phyloP scores from a whole-genome alignment of 1,140 invertebrate species.

The Drosophila suzukii region DNA sequence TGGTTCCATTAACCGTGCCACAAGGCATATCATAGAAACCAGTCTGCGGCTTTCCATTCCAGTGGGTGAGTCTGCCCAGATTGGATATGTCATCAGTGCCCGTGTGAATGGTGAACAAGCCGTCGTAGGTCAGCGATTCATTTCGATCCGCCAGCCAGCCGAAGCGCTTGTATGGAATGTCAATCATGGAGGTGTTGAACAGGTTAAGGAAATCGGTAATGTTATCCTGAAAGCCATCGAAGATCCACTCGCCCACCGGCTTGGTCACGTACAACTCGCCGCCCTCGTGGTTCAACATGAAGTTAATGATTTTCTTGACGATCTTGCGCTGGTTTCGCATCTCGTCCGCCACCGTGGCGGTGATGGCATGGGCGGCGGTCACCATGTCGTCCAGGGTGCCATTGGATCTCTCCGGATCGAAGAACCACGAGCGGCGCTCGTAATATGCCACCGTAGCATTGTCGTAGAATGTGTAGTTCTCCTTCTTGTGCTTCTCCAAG shows the following conservation, averaged over 20 bases:
- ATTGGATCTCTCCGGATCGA: constrained; percentile 88
- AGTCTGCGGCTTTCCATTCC: constrained; percentile 87
- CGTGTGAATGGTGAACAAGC: constrained; percentile 90
- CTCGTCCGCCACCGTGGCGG: constrained; percentile 87
- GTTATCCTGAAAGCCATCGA: constrained; percentile 90
- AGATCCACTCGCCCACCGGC: constrained; percentile 88
- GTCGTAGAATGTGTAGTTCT: constrained; percentile 88
- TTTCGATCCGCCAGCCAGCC: constrained; percentile 93
- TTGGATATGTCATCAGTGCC: constrained; percentile 87
- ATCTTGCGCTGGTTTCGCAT: constrained; percentile 85
- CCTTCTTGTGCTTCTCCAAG: constrained; percentile 87
- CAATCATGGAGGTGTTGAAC: constrained; percentile 85
- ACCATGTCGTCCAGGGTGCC: constrained; percentile 90
- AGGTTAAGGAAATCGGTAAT: constrained; percentile 87
- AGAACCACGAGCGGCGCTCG: constrained; percentile 91
- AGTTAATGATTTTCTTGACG: constrained; percentile 85
- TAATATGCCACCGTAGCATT: constrained; percentile 94
- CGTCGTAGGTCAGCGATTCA: constrained; percentile 89
- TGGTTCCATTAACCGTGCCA: constrained; percentile 88
- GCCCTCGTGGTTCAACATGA: constrained; percentile 85
- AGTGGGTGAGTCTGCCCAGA: constrained; percentile 88
- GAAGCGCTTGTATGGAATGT: constrained; percentile 89
- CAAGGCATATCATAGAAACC: constrained; percentile 87
- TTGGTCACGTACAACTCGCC: constrained; percentile 87
- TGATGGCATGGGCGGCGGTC: constrained; percentile 91